Base-by-base conservation (phyloP, 2,888 invertebrate genomes). In the Syritta pipiens region DNA sequence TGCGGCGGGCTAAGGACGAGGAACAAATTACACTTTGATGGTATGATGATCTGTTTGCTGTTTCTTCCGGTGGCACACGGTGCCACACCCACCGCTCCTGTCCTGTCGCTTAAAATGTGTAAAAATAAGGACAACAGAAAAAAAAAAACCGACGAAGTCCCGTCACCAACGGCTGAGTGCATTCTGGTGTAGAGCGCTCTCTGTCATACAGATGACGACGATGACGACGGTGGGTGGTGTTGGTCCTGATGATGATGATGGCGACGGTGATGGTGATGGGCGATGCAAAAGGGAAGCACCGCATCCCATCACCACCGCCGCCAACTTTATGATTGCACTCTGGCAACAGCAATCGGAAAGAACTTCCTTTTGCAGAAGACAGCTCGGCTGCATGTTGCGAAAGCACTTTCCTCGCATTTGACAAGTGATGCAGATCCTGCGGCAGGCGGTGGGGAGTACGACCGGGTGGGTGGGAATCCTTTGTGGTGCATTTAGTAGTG, bases 151-250 rank as follows among this genome's bases (percentile, higher is more conserved):
- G 6, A 51, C 40, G 32, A 67, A 72, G 49, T 62, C 67, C 51
- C 79, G 67, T 74, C 74, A 79, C 74, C 62, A 62, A 62, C 67
- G 79, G 67, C 55, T 74, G 79, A 79, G 79, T 79, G 79, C 79
- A 74, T 72, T 79, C 72, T 72, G 60, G 35, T 67, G 79, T 79
- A 79, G 60, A 44, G 74, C 37, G 74, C 44, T 62, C n/a, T n/a
- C 53, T 79, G 65, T 79, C 67, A 74, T 37, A 62, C 44, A 44
- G 30, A 40, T 62, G 85, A 83, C 84, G 85, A 84, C 84, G 83
- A 81, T 82, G 81, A 53, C 26, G 48, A n/a, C 5, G 35, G 14
- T 20, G 72, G n/a, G 14, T 24, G 28, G 20, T 28, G 12, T 10
- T 22, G 48, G 14, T 51, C 49, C 9, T 32, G 55, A 48, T 40